A percentile compares a stretch with the other conserved stretches of the same genome.
Evolutionary conservation across 1,140 invertebrate species (phyloP).

Genomic region (Brachionus manjavacas): DNA sequence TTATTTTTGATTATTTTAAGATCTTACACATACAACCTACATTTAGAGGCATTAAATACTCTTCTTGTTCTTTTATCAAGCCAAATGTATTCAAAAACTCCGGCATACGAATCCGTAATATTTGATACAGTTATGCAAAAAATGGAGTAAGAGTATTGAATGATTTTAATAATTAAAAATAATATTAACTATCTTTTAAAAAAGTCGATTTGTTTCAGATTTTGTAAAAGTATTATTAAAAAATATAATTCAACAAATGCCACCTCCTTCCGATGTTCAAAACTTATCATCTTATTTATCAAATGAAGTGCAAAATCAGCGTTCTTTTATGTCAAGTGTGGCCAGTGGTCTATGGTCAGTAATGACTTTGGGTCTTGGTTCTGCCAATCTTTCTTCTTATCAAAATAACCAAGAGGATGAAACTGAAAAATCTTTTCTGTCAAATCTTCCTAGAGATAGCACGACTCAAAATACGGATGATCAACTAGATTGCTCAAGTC

Average conservation of each 20-base stretch:
- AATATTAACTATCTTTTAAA: conserved; percentile 62
- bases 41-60: conserved; percentile 79
- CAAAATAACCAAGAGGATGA: conserved; percentile 55
- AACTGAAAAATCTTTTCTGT: conserved; percentile 51
- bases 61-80: conserved; percentile 78
- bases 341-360: conserved; percentile 76
- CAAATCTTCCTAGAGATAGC: not conserved
- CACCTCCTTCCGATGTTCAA: not conserved
- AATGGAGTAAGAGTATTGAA: conserved; percentile 54
- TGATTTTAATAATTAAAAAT: conserved; percentile 48
- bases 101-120: conserved; percentile 64
- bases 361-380: conserved; percentile 64
- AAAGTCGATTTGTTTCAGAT: conserved; percentile 67
- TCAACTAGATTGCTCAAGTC: conserved; percentile 41
- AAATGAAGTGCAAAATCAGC: conserved; percentile 63
- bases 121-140: conserved; percentile 61
- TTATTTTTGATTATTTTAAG: conserved; percentile 13
- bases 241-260: conserved; percentile 72
- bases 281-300: conserved; percentile 63
- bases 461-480: conserved; percentile 50
- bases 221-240: conserved; percentile 71
- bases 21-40: conserved; percentile 38
- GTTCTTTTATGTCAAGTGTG: conserved; percentile 11
- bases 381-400: not conserved
- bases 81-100: conserved; percentile 73